Base-by-base conservation (phyloP, 2,797 vertebrate genomes). In the Anisognathus igniventris region DNA sequence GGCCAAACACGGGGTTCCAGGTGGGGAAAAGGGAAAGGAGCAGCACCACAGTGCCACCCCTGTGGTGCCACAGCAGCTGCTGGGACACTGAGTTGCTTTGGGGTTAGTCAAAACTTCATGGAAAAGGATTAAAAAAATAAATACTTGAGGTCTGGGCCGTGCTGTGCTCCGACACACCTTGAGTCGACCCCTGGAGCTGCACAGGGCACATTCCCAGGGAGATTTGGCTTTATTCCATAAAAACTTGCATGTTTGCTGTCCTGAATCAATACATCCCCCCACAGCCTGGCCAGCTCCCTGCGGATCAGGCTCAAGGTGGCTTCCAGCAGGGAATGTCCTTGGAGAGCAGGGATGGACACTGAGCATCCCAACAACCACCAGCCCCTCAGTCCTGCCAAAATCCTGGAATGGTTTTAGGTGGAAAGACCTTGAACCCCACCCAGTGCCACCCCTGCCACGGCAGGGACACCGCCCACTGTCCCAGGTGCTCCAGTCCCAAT, bases 361-460 rank as follows among this genome's bases (percentile, higher is more conserved):
- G 19, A 8, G 35, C 39, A 10, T 20, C 44, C 6, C 19, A 54
- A 15, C 7, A 7, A 35, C 15, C 18, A 5, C 0, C 57, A 9
- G 44, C 4, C 0, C 30, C 66, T 75, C 10, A 4, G 0, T 7
- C 18, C 68, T 27, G 5, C 51, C 60, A 25, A 44, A 73, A 66
- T 12, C 51, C 11, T 0, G 1, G n/a, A 18, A 9, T 18, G 20
- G 6, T 24, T 71, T 28, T 0, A 9, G 5, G 4, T 58, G 28
- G 24, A 33, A 17, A 19, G 6, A 6, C 14, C 11, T 33, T 1
- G 15, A 31, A 80, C 0, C 14, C 3, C 60, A 45, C 0, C 44
- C 27, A 3, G 3, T 15, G 2, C 14, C 64, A 47, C 3, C 16
- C 10, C 12, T 40, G 21, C 33, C 56, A 14, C 9, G 57, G 8